Base-by-base conservation (phyloP, 2,113 vertebrate species). In the Abramis brama region DNA sequence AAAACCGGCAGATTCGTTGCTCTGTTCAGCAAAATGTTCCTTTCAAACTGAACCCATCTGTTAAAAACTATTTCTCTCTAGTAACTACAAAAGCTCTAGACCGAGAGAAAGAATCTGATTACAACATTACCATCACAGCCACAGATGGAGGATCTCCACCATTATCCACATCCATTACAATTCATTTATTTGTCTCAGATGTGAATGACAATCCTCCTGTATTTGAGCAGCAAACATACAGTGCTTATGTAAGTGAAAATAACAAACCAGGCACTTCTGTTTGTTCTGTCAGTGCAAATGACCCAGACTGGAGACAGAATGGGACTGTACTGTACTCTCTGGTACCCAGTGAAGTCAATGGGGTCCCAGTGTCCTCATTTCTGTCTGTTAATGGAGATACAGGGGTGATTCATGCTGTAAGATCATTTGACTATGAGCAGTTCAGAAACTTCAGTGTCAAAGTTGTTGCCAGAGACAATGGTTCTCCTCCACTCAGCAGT, bases 381-480 rank as follows among this genome's bases (percentile, higher is more conserved):
- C 17, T 95, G 11, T 95, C 94, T 19, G 93, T 95, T 75, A 94
- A 94, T 50, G 91, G 91, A 25, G 92, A 92, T 59, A 93, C 90
- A 1, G 93, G 94, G 0, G 50, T 90, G 60, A 79, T 95, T 5
- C 93, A 93, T 87, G 91, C 93, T 13, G 52, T 93, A 83, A 82
- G 76, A 11, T 91, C 93, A 57, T 94, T 93, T 50, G 93, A 94
- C 83, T 95, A 94, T 70, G 94, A 94, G 30, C 89, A 93, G 52
- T 87, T 93, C 15, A 86, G 57, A 81, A 66, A 81, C 52, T 88
- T 95, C 59, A 89, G 90, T 11, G 64, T 94, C 23, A 83, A 84
- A 7, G 89, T 95, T n/a, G 89, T 86, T 30, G 93, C 91, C 19
- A 82, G 78, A 39, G 93, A 95, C 80, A 89, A 89, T 0, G 94